phyloP scores from a whole-genome alignment of 2,888 invertebrate species.

The Yponomeuta cagnagella region DNA sequence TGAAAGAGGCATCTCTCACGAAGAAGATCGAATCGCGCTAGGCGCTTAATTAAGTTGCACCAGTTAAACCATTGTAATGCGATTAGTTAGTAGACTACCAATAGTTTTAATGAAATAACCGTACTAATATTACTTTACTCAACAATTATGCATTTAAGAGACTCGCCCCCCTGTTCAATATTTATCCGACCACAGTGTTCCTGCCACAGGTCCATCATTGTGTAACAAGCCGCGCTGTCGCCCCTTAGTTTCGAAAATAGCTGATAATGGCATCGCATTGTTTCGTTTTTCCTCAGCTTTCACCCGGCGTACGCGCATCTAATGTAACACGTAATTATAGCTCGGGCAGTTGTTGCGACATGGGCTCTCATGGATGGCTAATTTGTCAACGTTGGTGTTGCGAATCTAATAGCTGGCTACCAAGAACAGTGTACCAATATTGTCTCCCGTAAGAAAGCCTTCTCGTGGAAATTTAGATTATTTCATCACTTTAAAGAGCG shows the following conservation, averaged over 20 bases:
- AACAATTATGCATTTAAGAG: background rate
- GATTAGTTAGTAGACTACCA: no score
- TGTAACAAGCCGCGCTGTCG: background rate
- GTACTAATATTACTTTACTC: no score
- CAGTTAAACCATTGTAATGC: no score
- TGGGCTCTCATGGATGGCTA: slow-evolving; percentile 33
- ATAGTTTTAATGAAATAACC: no score
- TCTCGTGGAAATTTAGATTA: background rate
- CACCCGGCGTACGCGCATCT: slow-evolving; percentile 32
- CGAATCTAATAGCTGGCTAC: slow-evolving; percentile 3
- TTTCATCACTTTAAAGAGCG: no score
- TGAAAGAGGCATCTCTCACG: no score
- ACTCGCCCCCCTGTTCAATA: background rate
- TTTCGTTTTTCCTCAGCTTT: slow-evolving; percentile 45
- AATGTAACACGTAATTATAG: slow-evolving; percentile 43
- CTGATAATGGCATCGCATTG: slow-evolving; percentile 37
- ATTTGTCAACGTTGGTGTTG: slow-evolving; percentile 26
- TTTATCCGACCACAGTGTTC: background rate
- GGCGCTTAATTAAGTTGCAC: no score
- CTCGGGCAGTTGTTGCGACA: slow-evolving; percentile 31
- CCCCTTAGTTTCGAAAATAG: slow-evolving; percentile 41
- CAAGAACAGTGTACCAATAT: background rate
- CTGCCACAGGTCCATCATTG: slow-evolving; percentile 12
- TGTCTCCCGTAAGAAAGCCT: no score
- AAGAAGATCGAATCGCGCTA: no score